Evolutionary conservation across 2,113 vertebrate genomes (phyloP), one percentile per base, ranked within the genome.

Genomic region (Notarius quadriscutis): DNA sequence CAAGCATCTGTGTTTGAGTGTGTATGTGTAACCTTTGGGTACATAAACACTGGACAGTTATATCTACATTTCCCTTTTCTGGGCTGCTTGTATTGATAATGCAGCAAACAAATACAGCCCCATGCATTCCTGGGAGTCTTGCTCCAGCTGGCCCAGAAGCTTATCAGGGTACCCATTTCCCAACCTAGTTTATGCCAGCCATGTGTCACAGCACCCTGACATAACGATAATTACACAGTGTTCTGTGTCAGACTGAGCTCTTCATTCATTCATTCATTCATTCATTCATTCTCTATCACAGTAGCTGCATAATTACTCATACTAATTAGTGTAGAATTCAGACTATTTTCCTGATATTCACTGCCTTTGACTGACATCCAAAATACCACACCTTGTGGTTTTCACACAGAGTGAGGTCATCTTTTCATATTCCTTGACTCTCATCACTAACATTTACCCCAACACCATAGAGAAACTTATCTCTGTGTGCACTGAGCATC

Each of bases 241-340:
- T 88, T 92, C 88, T 30, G 88, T 89, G 89, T 93, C 92, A 92
- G 89, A 83, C 92, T 88, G 87, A 90, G 84, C 84, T 88, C 83
- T 48, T 67, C 41, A 83, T 89, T 90, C 85, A 77, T 69, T 89
- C 77, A 80, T 74, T 88, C 90, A 90, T 84, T 78, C 79, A 88
- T 74, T 80, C 78, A 88, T 90, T 55, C 4, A 41, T n/a, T 92
- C 93, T 93, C 89, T 91, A 93, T 81, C 10, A 88, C 89, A 91
- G 93, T 90, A 92, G 87, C 92, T 92, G 91, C 92, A 92, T 95
- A 95, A 95, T 95, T 95, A 92, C 92, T 91, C 89, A 92, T 93
- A 93, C 92, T 94, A 94, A 95, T 95, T 92, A 93, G 91, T 93
- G 92, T 93, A 91, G 91, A 91, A 94, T 93, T 95, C 93, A 93